Evolutionary conservation across 2,888 invertebrate species (phyloP), one percentile per base, ranked within the genome.

Genomic region (Ichneumon xanthorius): DNA sequence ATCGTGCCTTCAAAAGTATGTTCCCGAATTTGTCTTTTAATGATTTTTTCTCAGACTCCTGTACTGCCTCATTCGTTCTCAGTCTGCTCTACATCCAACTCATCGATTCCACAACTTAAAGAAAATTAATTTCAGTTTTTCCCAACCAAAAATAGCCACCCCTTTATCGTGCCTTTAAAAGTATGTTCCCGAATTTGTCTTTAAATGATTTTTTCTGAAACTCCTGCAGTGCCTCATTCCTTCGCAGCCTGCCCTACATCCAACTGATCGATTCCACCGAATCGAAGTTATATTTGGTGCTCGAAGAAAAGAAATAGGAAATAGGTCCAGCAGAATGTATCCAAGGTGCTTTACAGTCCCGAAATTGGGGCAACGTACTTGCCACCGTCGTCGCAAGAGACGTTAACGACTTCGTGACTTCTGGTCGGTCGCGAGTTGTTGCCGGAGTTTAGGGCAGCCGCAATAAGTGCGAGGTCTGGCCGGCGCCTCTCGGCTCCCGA

Each of bases 331-430:
- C 4, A 16, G 11, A 33, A 33, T 30, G 16, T 5, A 61, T 61
- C 61, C 30, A 30, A 0, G 14, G 61, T 33, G 16, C 11, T 19
- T 37, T 14, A 55, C 55, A 58, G 19, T 14, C 26, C 40, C 37
- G 40, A 67, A 78, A 78, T 78, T 78, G 30, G 67, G 55, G 37
- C 77, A 48, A 48, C 19, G 33, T 55, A 53, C 53, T 37, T 4
- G 33, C 48, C 14, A 61, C 37, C 5, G 75, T 37, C 63, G 61
- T 63, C 48, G 45, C 61, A 14, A 26, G 26, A 63, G 55, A 80
- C 63, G 71, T 80, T 72, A 80, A 80, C 80, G 72, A 80, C 65
- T 80, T 80, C 80, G 80, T 80, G 80, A 80, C 80, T 80, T 80
- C 63, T 65, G 37, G 71, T 61, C 40, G 58, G 65, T 37, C 26